phyloP scores from a whole-genome alignment of 1,140 invertebrate species.

The Drosophila yakuba region DNA sequence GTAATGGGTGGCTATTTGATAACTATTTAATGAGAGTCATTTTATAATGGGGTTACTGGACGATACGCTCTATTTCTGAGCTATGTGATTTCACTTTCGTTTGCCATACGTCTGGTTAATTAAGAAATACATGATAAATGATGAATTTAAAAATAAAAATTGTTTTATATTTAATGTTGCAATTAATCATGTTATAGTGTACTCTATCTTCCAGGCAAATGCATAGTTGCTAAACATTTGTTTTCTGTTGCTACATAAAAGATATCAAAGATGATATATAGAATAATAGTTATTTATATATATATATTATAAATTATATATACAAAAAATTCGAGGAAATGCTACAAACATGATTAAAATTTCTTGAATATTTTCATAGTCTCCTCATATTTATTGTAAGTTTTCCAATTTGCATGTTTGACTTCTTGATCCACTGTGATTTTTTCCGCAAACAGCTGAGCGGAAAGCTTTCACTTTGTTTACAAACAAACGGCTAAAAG shows the following conservation, averaged over 20 bases:
- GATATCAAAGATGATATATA: too few species aligned
- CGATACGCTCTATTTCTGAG: constrained; percentile 43
- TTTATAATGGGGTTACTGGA: constrained; percentile 43
- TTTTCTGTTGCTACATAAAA: too few species aligned
- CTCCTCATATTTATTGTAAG: background rate
- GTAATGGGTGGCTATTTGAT: constrained; percentile 19
- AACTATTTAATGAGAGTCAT: constrained; percentile 29
- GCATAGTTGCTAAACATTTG: too few species aligned
- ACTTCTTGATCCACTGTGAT: constrained; percentile 29
- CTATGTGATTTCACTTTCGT: constrained; percentile 54
- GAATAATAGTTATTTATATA: too few species aligned
- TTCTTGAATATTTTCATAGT: too few species aligned
- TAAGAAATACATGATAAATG: background rate
- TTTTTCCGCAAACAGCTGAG: constrained; percentile 28
- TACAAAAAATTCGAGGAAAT: too few species aligned
- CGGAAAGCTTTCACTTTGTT: constrained; percentile 64
- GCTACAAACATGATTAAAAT: too few species aligned
- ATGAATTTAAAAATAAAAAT: too few species aligned
- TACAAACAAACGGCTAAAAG: constrained; percentile 67
- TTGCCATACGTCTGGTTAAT: constrained; percentile 2
- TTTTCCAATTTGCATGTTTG: background rate
- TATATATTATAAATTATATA: too few species aligned
- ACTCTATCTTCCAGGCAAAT: too few species aligned
- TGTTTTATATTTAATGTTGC: too few species aligned
- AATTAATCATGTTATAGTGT: too few species aligned